Evolutionary conservation across 2,888 invertebrate genomes (phyloP), one percentile per base, ranked within the genome.

Genomic region (Eledone cirrhosa): DNA sequence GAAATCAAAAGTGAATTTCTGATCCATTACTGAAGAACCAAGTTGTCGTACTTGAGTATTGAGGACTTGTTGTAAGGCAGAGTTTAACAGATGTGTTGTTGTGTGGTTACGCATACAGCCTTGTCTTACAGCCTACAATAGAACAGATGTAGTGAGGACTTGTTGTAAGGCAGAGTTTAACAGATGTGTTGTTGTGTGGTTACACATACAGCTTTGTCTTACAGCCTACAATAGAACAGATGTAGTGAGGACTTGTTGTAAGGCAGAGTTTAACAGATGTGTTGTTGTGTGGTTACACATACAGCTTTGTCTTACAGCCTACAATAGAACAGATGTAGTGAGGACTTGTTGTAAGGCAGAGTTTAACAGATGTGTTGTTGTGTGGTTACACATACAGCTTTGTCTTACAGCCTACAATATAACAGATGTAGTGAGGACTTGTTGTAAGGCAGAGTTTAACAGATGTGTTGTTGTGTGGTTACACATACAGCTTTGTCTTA

Each of bases 401-500:
- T 82, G 27, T 33, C 88, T 78, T 24, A 83, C 82, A 7, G 81
- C 82, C 88, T 87, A 80, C 11, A 78, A 53, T 27, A 31, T n/a
- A 5, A 41, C 31, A 80, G 31, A n/a, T 72, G 29, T 14, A 48
- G 19, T 7, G n/a, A 47, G 27, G n/a, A 98, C 96, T 90, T 94
- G 94, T 80, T 97, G 93, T 79, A 99, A 92, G 22, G 96, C 96
- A 91, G 95, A 96, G 92, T 99, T 98, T 11, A 99, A 92, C 27
- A 97, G 94, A 91, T 99, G 99, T 0, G 99, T 99, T 47, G 97
- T 98, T 96, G 91, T 99, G 98, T 99, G 99, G 80, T 88, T 87
- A 48, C 82, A 79, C 87, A 87, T 88, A 81, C 87, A 87, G 0
- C 83, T 83, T 19, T 82, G 24, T 33, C 88, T 78, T 24, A 83